Evolutionary conservation across 2,888 invertebrate species (phyloP).

Genomic region (Thera obeliscata): DNA sequence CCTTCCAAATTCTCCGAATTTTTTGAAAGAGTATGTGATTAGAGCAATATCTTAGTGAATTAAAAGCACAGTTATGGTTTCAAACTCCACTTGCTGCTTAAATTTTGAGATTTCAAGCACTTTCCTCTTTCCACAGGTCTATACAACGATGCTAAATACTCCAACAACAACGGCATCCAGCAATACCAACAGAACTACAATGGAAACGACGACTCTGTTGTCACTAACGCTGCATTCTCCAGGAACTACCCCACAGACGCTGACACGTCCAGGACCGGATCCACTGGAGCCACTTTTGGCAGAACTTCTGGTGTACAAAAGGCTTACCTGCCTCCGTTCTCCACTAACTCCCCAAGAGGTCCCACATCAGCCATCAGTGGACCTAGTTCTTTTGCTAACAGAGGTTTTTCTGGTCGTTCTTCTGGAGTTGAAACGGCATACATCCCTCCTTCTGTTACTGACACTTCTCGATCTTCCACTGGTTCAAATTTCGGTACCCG

Average conservation of each 20-base stretch:
- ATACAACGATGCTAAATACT: conserved; percentile 70
- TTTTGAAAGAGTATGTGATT: too few relatives aligned
- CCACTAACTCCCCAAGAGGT: conserved; percentile 4
- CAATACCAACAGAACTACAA: conserved; percentile 37
- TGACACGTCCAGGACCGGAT: conserved; percentile 14
- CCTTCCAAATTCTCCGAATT: too few relatives aligned
- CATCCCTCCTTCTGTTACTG: neutral
- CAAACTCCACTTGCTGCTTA: too few relatives aligned
- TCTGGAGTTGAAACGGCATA: neutral
- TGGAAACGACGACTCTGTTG: conserved; percentile 54
- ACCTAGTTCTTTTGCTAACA: neutral
- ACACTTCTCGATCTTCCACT: conserved; percentile 12
- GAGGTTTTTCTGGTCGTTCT: neutral
- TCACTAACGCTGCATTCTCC: conserved; percentile 57
- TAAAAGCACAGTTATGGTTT: too few relatives aligned
- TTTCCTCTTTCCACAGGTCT: conserved; percentile 55
- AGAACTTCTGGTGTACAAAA: conserved; percentile 45
- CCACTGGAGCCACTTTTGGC: conserved; percentile 14
- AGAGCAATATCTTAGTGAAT: too few relatives aligned
- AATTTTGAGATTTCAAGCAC: too few relatives aligned
- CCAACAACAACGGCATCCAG: conserved; percentile 32
- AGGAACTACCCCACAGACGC: conserved; percentile 28
- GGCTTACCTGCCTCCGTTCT: conserved; percentile 61
- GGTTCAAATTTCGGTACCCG: conserved; percentile 9
- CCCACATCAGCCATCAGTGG: neutral